A percentile compares a stretch with the other conserved stretches of the same genome.
phyloP scores from a whole-genome alignment of 2,113 vertebrate genomes.

The Caretta caretta region DNA sequence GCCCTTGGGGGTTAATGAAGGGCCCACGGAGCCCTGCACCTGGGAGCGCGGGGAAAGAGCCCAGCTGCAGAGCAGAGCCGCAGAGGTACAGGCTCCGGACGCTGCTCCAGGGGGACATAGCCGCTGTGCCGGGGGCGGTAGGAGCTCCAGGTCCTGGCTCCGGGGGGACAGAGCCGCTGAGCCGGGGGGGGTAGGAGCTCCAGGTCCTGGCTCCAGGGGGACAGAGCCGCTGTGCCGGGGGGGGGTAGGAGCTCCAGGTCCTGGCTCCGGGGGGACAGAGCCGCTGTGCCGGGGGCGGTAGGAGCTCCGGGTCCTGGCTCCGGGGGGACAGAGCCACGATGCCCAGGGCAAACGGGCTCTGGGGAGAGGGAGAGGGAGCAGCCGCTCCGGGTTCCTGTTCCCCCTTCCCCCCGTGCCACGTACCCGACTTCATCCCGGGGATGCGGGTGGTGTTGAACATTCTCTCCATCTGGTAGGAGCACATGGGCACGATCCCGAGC shows the following conservation, averaged over 20 bases:
- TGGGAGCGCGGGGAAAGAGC: neutral
- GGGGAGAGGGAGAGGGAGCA: neutral
- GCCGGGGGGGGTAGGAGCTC: neutral
- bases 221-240: too few relatives aligned
- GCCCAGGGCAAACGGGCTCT: accelerated
- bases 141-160: neutral
- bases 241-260: neutral
- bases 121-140: neutral
- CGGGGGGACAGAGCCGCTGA: too few relatives aligned
- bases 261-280: too few relatives aligned
- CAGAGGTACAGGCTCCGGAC: neutral
- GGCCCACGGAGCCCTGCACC: too few relatives aligned
- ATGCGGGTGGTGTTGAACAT: constrained; percentile 96
- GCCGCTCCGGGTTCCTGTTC: accelerated
- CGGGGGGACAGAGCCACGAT: neutral
- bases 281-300: accelerated
- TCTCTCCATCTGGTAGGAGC: constrained; percentile 93
- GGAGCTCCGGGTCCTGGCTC: too few relatives aligned
- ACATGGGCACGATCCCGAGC: constrained; percentile 92
- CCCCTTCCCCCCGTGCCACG: accelerated
- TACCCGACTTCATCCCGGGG: constrained; percentile 91
- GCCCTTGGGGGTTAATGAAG: too few relatives aligned
- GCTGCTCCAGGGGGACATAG: too few relatives aligned
- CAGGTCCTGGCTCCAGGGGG: accelerated
- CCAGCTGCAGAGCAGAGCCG: neutral